These are phyloP conservation scores for Epiblema foenella DNA, from an alignment of 2,888 invertebrate species.

Conservation along the genomic window DNA sequence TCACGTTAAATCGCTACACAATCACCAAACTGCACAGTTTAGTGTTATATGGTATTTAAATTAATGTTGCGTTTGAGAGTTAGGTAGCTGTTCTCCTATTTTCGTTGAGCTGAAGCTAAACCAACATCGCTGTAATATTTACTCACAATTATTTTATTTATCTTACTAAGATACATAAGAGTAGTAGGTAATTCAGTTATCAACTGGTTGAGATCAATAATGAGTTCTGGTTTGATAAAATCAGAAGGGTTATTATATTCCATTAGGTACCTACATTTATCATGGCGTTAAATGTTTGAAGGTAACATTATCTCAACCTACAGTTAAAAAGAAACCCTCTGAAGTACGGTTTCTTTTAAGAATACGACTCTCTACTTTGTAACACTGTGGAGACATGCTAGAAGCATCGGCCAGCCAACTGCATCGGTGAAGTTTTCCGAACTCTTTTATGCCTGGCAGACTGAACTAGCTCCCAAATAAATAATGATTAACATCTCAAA, in stretches of 20 bases:
- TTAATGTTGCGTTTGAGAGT: background rate
- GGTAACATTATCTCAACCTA: background rate
- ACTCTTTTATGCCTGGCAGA: background rate
- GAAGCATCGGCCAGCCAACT: background rate
- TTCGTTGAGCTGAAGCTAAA: background rate
- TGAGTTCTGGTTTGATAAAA: no score
- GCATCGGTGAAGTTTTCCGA: background rate
- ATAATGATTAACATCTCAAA: background rate
- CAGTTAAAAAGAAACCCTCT: background rate
- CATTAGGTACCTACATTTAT: no score
- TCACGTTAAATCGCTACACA: constrained; percentile 31
- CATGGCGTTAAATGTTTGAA: no score
- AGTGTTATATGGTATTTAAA: constrained; percentile 22
- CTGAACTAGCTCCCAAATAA: background rate
- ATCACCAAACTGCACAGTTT: constrained; percentile 19
- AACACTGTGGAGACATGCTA: background rate
- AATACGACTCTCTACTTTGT: background rate
- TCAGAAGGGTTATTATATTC: no score
- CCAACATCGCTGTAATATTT: background rate
- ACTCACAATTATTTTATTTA: background rate
- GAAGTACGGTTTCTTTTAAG: background rate
- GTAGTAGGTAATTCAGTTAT: no score
- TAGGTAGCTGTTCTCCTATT: background rate
- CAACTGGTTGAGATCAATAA: no score
- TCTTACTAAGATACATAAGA: no score